phyloP scores from a whole-genome alignment of 2,113 vertebrate genomes.

The Tor tambroides region DNA sequence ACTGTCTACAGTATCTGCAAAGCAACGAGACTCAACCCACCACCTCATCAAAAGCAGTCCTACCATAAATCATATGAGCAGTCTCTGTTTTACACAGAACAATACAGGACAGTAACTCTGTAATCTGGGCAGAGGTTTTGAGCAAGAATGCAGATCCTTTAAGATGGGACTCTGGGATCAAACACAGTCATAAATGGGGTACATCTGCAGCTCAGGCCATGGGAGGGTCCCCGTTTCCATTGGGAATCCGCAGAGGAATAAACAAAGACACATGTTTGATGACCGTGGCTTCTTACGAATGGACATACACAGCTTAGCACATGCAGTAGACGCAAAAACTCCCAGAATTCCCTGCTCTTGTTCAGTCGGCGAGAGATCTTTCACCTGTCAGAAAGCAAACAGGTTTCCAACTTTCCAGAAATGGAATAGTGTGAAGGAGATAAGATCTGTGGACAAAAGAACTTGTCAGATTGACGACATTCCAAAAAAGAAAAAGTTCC shows the following conservation, averaged over 20 bases:
- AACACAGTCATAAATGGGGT: conserved; percentile 37
- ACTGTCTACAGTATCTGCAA: conserved; percentile 12
- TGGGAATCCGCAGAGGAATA: conserved; percentile 28
- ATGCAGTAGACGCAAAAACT: conserved; percentile 28
- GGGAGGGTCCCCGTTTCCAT: conserved; percentile 23
- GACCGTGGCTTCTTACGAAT: background rate
- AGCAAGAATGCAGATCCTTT: conserved; percentile 36
- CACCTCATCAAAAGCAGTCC: conserved; percentile 35
- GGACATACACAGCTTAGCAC: conserved; percentile 9
- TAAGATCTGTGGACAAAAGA: conserved; percentile 11
- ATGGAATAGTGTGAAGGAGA: background rate
- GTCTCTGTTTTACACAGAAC: conserved; percentile 28
- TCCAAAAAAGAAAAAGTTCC: conserved; percentile 4
- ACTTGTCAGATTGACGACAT: background rate
- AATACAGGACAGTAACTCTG: conserved; percentile 35
- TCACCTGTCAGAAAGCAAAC: conserved; percentile 42
- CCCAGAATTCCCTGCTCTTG: conserved; percentile 22
- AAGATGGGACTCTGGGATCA: conserved; percentile 38
- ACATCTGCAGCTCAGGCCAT: conserved; percentile 36
- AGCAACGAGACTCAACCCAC: background rate
- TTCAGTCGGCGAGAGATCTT: conserved; percentile 1
- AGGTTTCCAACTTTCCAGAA: conserved; percentile 44
- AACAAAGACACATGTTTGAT: conserved; percentile 34
- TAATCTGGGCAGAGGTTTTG: conserved; percentile 30
- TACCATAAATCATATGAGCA: conserved; percentile 20